Evolutionary conservation across 1,140 invertebrate species (phyloP).

Genomic region (Coptotermes formosanus): DNA sequence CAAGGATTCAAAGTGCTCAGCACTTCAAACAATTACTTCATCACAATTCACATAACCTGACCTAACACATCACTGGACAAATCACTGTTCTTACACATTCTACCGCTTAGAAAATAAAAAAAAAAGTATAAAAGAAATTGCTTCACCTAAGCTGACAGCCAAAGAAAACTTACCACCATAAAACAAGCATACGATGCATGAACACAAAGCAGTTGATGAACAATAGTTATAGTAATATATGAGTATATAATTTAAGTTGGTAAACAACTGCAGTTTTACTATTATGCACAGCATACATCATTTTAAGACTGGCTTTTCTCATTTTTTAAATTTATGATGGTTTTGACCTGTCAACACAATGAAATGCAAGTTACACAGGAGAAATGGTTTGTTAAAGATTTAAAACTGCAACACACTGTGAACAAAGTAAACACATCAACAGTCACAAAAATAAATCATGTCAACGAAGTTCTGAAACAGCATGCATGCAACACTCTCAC

Average conservation of each 20-base stretch:
- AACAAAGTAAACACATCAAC: not conserved
- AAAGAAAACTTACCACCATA: slow-evolving; percentile 1
- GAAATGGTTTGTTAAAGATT: not conserved
- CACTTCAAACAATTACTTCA: not conserved
- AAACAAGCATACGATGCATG: not conserved
- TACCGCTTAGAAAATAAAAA: not conserved
- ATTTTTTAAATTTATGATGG: not conserved
- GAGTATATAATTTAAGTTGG: not conserved
- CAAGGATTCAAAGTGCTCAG: not conserved
- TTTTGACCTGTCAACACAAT: not conserved
- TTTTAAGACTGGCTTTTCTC: not conserved
- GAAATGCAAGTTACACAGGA: not conserved
- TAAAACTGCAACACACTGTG: slow-evolving; percentile 1
- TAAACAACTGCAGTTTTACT: not conserved
- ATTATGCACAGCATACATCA: not conserved
- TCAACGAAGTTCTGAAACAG: not conserved
- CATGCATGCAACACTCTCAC: not conserved
- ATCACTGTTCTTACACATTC: not conserved
- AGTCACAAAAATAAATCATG: not conserved
- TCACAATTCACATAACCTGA: not conserved
- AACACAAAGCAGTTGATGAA: not conserved
- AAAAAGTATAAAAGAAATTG: slow-evolving; percentile 1
- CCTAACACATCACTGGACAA: not conserved
- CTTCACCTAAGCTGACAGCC: not conserved
- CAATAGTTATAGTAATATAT: not conserved